phyloP scores from a whole-genome alignment of 2,888 invertebrate species.

The Autographa pulchrina region DNA sequence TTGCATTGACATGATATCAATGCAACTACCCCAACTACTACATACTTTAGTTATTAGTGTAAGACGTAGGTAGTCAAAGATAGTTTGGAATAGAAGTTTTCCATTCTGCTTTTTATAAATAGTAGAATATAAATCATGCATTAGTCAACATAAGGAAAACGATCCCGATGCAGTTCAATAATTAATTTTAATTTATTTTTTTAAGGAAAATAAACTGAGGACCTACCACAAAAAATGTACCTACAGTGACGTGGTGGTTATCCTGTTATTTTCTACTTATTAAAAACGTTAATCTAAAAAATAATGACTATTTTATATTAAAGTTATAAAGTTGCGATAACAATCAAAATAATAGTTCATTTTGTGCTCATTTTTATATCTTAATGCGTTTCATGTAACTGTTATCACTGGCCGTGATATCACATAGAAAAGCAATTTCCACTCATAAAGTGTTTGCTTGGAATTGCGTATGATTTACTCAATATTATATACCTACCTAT shows the following conservation, averaged over 20 bases:
- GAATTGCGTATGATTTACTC: slow-evolving; percentile 2
- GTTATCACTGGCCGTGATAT: slow-evolving; percentile 37
- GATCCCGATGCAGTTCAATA: background rate
- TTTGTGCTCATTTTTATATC: slow-evolving; percentile 26
- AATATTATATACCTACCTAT: background rate
- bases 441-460: slow-evolving; percentile 46
- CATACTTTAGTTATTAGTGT: no score
- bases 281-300: background rate
- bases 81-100: no score
- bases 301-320: background rate
- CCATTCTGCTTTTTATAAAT: no score
- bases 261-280: background rate
- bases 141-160: background rate
- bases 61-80: no score
- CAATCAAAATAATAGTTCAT: slow-evolving; percentile 14
- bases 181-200: no score
- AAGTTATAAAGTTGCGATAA: background rate
- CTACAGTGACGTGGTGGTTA: no score
- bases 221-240: no score
- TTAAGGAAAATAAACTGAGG: no score
- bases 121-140: no score
- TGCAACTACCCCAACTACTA: no score
- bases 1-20: no score
- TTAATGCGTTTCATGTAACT: slow-evolving; percentile 54
- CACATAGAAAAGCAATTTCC: slow-evolving; percentile 59